Evolutionary conservation across 1,140 invertebrate species (phyloP), one percentile per base, ranked within the genome.

Genomic region (Gerris buenoi): DNA sequence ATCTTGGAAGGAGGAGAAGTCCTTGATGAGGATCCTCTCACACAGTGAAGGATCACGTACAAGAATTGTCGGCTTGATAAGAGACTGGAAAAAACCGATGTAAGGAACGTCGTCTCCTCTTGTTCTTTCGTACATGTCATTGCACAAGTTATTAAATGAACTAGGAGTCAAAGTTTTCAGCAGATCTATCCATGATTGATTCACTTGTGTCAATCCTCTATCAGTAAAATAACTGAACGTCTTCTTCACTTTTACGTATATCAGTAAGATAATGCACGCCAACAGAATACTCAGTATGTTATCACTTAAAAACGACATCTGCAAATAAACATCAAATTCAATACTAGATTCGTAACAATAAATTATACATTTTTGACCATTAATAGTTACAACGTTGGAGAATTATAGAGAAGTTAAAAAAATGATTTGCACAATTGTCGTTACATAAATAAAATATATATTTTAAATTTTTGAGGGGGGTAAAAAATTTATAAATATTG

Each of bases 1-100:
- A 65, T 73, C 72, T 18, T 64, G 58, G 46, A 76, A 76, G 64
- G 70, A 61, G 13, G 67, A 64, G 65, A 76, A 76, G 63, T 76
- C 74, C 66, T 72, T 75, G 1, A 76, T 68, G 18, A 75, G 65
- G 13, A 76, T 65, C 25, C 70, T 64, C 60, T 72, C 72, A 25
- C 75, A 68, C 1, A 75, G 18, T 22, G 74, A 72, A 2, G 23
- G 1, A 28, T 66, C 58, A 14, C 2, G 10, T 18, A 66, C 22
- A 29, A 66, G 56, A 18, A 66, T 25, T 2, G 23, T 29, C 1
- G 65, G 65, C 0, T 1, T 64, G 13, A n/a, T 28, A 3, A 33
- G 18, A 18, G 5, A 5, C 18, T 46, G 33, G 33, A 46, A 46
- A 10, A 46, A 10, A 10, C 33, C 33, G 33, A 46, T 18, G 33